Base-by-base conservation (phyloP, 2,113 vertebrate species). In the Gadus chalcogrammus region DNA sequence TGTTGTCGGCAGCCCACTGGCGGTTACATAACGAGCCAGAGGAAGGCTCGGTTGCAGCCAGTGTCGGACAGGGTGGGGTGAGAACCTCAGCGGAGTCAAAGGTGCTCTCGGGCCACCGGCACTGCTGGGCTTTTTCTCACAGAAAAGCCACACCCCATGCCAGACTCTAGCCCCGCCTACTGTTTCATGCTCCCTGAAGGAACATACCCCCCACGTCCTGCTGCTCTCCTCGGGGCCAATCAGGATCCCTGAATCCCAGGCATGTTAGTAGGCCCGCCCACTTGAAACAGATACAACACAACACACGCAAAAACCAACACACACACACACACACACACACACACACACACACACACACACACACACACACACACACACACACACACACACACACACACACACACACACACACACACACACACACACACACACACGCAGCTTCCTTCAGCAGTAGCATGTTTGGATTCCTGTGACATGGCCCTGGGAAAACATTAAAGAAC, bases 101-200 rank as follows among this genome's bases (percentile, higher is more conserved):
- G 79, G 76, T 83, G 78, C 69, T 71, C 70, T 69, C 52, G 69
- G 85, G 85, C 88, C 77, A 78, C 71, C 28, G 76, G 22, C 27
- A 3, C 69, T 68, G 74, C 24, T 35, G 70, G 68, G 17, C 3
- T 77, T 91, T 73, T 85, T 91, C 90, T 88, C 89, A 91, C 83
- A 90, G 82, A 55, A 27, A 38, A 61, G 79, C 74, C 69, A 63
- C 68, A 18, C 68, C 71, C 71, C 75, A 20, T 15, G 5, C 42
- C 42, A 48, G 8, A 9, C 42, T 13, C 42, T 48, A 48, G 42
- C 42, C 42, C 42, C 42, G 12, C 42, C 42, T 48, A 7, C 42
- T 13, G 1, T 13, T 13, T 13, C 42, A 7, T 13, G 42, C 42
- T 35, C 31, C 31, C 31, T 35, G 31, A 7, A 35, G 31, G 31